phyloP scores from a whole-genome alignment of 2,113 vertebrate species.

The Tympanuchus pallidicinctus region DNA sequence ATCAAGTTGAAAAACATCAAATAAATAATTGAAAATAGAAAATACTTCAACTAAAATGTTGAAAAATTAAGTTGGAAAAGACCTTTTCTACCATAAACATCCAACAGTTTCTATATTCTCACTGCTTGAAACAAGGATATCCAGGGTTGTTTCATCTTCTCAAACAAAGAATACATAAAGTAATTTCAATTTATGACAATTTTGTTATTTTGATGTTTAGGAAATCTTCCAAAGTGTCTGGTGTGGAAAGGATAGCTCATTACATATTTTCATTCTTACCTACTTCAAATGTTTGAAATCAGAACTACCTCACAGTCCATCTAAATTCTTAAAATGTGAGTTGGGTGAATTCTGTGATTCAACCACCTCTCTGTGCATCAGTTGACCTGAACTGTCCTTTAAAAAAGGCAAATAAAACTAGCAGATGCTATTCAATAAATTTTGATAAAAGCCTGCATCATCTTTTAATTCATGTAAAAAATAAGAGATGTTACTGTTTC shows the following conservation, averaged over 20 bases:
- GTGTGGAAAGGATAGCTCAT: slow-evolving; percentile 16
- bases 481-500: slow-evolving; percentile 26
- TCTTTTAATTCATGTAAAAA: slow-evolving; percentile 39
- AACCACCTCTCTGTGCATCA: not conserved
- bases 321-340: not conserved
- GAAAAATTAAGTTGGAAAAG: not conserved
- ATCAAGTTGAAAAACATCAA: not conserved
- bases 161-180: slow-evolving; percentile 31
- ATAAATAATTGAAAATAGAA: not conserved
- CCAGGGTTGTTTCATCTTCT: not conserved
- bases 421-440: not conserved
- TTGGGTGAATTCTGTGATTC: not conserved
- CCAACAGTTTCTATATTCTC: not conserved
- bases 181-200: slow-evolving; percentile 18
- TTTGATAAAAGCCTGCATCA: not conserved
- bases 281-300: slow-evolving; percentile 30
- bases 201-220: not conserved
- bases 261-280: slow-evolving; percentile 3
- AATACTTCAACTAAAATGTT: not conserved
- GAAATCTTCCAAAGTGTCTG: not conserved
- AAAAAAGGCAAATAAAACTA: not conserved
- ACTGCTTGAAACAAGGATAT: not conserved
- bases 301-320: slow-evolving; percentile 1
- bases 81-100: not conserved
- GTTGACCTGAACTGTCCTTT: not conserved